Evolutionary conservation across 2,888 invertebrate genomes (phyloP), one percentile per base, ranked within the genome.

Genomic region (Thereva unica): DNA sequence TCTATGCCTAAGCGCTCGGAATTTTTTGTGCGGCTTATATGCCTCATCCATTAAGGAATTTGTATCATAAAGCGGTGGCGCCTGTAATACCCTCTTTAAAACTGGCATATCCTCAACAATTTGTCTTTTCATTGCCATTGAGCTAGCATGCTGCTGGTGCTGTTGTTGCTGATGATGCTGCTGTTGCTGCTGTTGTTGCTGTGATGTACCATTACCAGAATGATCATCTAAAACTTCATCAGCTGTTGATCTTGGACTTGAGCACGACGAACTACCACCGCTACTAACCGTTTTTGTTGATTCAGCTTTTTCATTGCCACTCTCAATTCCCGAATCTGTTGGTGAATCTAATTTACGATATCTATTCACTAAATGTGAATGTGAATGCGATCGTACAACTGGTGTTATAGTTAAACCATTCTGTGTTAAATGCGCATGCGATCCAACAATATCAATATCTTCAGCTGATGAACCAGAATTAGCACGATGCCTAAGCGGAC

Each of bases 1-100:
- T 73, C 92, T 91, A 69, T 85, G 85, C 37, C 92, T 84, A 77
- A 93, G 83, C 2, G 93, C 93, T 52, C 95, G 88, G 86, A 95
- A 95, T 81, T 95, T 95, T 82, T 95, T 95, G 84, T 95, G 95
- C 69, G 95, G 95, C 79, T 95, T 93, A 83, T 95, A 95, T 10
- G 94, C 94, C 82, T 94, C 95, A 79, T 95, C 94, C 94, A 95
- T 95, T 67, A 95, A 82, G 2, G 92, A 90, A 77, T 92, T 91
- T 66, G 94, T 93, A 77, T 94, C 93, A 80, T 94, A 93, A 5
- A 95, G 83, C 0, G 95, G 95, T 1, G 95, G 95, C 1, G 95
- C 95, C 78, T 95, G 93, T 23, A 96, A 85, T 3, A 95, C 95
- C 63, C 95, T 87, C 79, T 95, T 95, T 74, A 96, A 83, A 73